Base-by-base conservation (phyloP, 2,888 invertebrate species). In the Agrochola litura region DNA sequence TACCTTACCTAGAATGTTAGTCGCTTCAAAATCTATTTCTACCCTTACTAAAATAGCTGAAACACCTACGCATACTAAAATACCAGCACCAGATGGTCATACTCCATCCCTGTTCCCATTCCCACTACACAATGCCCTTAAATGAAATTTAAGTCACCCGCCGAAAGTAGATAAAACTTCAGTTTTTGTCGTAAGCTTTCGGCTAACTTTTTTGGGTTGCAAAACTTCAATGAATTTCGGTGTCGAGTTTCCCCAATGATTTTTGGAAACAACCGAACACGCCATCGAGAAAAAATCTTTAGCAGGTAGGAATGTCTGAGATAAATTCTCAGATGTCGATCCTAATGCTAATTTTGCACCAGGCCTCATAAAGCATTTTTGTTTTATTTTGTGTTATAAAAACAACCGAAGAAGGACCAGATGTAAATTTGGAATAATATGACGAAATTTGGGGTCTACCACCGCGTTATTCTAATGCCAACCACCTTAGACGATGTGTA, bases 81-180 rank as follows among this genome's bases (percentile, higher is more conserved):
- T 73, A 77, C 72, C 68, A 60, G 25, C 75, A 67, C 43, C 63
- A 68, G 73, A 77, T 82, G 63, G 72, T 61, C 58, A 25, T 67
- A 63, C 65, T 88, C 73, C 86, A 76, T 72, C 83, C 85, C 86
- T 81, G 83, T 73, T 49, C 77, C 73, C 69, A 73, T 71, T 63
- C 77, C 76, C 69, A 74, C 73, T 74, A 79, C 84, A 86, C 86
- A 88, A 85, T 87, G 74, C 83, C 81, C 84, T 88, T 85, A 90
- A 91, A 89, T 87, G 86, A 90, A 92, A 90, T 91, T 89, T 89
- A 91, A 91, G 90, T 90, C 89, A 80, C 83, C 84, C 60, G 68
- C 83, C 75, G 73, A 85, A 85, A 87, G 89, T 85, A 89, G 89
- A 92, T 90, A 91, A 89, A 89, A 85, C 86, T 78, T 81, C 30